Evolutionary conservation across 2,797 vertebrate species (phyloP), one percentile per base, ranked within the genome.

Genomic region (Dallia pectoralis): DNA sequence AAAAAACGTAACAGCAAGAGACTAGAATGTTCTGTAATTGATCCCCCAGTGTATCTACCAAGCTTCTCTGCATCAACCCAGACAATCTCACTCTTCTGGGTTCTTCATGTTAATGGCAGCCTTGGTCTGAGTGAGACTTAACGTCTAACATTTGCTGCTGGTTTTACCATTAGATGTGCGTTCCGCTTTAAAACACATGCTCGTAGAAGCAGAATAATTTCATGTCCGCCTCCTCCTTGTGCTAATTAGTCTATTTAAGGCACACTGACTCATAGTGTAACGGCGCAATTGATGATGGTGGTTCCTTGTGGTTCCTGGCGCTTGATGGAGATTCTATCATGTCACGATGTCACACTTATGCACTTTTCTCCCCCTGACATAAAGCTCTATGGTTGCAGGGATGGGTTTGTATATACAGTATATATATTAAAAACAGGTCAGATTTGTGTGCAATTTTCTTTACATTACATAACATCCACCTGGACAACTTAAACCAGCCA

Each of bases 111-210:
- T 89, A 89, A 89, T 86, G 78, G 88, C 76, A 81, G 67, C 67
- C 79, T 82, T 77, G 76, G 78, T 82, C 84, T 81, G 85, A 77
- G 86, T 79, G 84, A 79, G 87, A 85, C 82, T 91, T 88, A 90
- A 87, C 89, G 86, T 82, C 87, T 88, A 85, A 83, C 83, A 85
- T 89, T 88, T 90, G 87, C 84, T 86, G 84, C 77, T 78, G 82
- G 19, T 85, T 88, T 92, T 87, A 89, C 86, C 89, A 93, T 92
- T 89, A 91, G 88, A 88, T 87, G 88, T 63, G 81, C 87, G 87
- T 89, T 88, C 87, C 81, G 89, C 80, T 85, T 71, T 82, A 84
- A 86, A 89, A 88, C 77, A 77, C 84, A 90, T 84, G 87, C 90
- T 89, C 87, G 74, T 82, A 86, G 84, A 83, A 86, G 81, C 84